These are phyloP conservation scores for Cebus imitator DNA, from an alignment of 2,113 vertebrate genomes.

Conservation along the genomic window DNA sequence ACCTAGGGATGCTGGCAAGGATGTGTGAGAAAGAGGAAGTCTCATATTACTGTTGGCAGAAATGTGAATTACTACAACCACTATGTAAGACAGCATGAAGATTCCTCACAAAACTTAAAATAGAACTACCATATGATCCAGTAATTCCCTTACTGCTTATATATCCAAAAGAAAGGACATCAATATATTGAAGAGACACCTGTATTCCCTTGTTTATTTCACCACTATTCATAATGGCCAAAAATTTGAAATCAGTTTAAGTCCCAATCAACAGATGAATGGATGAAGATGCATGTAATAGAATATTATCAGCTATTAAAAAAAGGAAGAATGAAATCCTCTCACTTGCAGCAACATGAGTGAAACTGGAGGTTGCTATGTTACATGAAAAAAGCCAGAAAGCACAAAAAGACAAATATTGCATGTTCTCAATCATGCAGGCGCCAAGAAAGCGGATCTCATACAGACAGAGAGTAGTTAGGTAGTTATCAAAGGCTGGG, in stretches of 20 bases:
- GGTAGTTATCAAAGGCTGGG: not conserved
- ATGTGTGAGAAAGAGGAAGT: not conserved
- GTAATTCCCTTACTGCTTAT: not conserved
- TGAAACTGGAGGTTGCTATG: not conserved
- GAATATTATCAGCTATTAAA: not conserved
- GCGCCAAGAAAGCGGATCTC: not conserved
- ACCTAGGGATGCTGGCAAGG: not conserved
- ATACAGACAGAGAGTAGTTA: not conserved
- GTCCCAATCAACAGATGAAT: not conserved
- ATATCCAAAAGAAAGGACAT: not conserved
- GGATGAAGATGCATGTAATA: not conserved
- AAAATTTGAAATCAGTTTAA: not conserved
- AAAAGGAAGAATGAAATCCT: not conserved
- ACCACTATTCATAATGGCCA: not conserved
- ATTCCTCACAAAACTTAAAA: not conserved
- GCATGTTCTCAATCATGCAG: not conserved
- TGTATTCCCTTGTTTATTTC: not conserved
- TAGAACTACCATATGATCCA: not conserved
- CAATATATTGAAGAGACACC: not conserved
- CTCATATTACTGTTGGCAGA: not conserved
- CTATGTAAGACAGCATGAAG: not conserved
- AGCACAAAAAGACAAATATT: not conserved
- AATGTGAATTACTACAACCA: not conserved
- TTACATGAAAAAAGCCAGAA: not conserved
- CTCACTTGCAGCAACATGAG: not conserved